A percentile compares a stretch with the other conserved stretches of the same genome.
Conservation (phyloP, 2,888 invertebrate species). For the Melikaiella ostensackeni region DNA sequence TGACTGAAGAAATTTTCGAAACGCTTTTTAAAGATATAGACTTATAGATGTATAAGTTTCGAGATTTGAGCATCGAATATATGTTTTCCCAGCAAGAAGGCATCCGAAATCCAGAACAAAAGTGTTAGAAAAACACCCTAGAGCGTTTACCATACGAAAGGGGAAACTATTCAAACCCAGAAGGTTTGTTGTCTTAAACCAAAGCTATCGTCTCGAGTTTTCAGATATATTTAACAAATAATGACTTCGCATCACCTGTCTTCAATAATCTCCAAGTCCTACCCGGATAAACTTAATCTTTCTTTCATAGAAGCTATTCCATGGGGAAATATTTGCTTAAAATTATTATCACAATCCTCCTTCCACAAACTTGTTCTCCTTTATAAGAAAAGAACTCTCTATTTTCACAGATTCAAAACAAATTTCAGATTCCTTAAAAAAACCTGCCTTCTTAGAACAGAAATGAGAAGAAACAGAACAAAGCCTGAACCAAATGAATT, state of each 20-base stretch:
- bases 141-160: conserved; percentile 35
- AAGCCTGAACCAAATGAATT: too few species aligned
- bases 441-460: conserved; percentile 29
- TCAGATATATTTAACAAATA: conserved; percentile 67
- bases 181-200: conserved; percentile 65
- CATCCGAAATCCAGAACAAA: conserved; percentile 39
- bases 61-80: neutral
- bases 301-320: conserved; percentile 37
- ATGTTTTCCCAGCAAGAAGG: conserved; percentile 33
- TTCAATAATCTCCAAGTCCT: conserved; percentile 25
- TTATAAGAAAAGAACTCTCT: conserved; percentile 20
- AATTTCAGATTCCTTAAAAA: conserved; percentile 30
- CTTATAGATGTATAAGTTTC: conserved; percentile 12
- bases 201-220: conserved; percentile 58
- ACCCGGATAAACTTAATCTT: conserved; percentile 34
- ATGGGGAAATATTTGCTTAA: conserved; percentile 33
- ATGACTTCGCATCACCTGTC: conserved; percentile 55
- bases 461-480: neutral
- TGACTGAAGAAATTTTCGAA: neutral
- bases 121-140: conserved; percentile 49
- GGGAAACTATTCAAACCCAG: conserved; percentile 57
- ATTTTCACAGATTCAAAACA: conserved; percentile 36
- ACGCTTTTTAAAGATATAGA: too few species aligned
- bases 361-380: conserved; percentile 30
- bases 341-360: conserved; percentile 34